These are phyloP conservation scores for Emydura subglobosa DNA, from an alignment of 2,113 vertebrate species.

Conservation along the genomic window DNA sequence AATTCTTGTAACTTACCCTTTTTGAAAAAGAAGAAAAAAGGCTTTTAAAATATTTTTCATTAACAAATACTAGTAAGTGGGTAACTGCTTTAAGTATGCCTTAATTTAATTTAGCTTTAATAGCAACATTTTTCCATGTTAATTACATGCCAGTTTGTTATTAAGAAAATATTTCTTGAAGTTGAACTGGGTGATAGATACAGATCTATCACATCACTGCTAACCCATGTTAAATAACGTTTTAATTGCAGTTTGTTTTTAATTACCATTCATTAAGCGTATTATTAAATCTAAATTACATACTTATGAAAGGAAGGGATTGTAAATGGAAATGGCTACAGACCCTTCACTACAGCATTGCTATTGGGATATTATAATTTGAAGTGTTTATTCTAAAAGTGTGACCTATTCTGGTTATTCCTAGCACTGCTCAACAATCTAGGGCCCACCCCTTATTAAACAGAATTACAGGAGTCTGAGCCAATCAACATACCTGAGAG, in stretches of 20 bases:
- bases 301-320: conserved; percentile 70
- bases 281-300: conserved; percentile 82
- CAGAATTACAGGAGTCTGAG: not conserved
- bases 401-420: conserved; percentile 17
- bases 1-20: conserved; percentile 56
- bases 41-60: conserved; percentile 76
- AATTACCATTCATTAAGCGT: conserved; percentile 84
- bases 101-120: conserved; percentile 84
- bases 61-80: conserved; percentile 78
- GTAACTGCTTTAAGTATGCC: conserved; percentile 77
- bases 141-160: conserved; percentile 84
- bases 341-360: conserved; percentile 11
- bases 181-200: conserved; percentile 77
- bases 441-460: not conserved
- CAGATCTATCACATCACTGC: conserved; percentile 79
- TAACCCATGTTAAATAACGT: conserved; percentile 80
- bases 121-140: conserved; percentile 76
- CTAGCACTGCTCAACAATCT: not conserved
- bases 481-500: not conserved
- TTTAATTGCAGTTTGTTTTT: conserved; percentile 84
- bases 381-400: conserved; percentile 32
- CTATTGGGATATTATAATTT: conserved; percentile 3
- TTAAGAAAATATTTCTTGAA: conserved; percentile 86
- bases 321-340: conserved; percentile 61
- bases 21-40: conserved; percentile 9